Conservation (phyloP, 2,888 invertebrate species). For the Trimorus sp. region DNA sequence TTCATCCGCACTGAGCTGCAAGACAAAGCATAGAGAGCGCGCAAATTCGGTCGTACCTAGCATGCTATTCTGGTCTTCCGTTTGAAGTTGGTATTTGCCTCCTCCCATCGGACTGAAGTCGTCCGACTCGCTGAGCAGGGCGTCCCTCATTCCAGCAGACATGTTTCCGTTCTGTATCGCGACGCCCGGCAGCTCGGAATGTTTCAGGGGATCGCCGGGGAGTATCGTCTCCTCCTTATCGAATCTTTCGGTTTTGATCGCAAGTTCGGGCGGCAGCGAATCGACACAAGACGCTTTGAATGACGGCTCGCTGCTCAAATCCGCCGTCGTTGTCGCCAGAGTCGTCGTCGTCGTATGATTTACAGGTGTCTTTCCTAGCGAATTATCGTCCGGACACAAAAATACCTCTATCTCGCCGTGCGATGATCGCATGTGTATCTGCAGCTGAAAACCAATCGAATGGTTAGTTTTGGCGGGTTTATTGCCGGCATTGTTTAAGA, state of each 20-base stretch:
- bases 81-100: slow-evolving; percentile 87
- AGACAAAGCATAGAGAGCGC: slow-evolving; percentile 42
- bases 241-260: slow-evolving; percentile 73
- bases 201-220: slow-evolving; percentile 54
- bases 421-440: slow-evolving; percentile 89
- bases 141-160: slow-evolving; percentile 84
- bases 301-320: slow-evolving; percentile 65
- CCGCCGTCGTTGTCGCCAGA: slow-evolving; percentile 61
- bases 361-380: slow-evolving; percentile 72
- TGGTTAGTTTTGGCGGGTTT: neutral
- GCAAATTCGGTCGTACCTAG: slow-evolving; percentile 68
- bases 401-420: slow-evolving; percentile 97
- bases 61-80: slow-evolving; percentile 86
- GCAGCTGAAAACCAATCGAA: neutral
- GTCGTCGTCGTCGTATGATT: slow-evolving; percentile 65
- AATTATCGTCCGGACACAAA: slow-evolving; percentile 90
- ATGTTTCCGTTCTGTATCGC: slow-evolving; percentile 62
- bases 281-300: slow-evolving; percentile 63
- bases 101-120: slow-evolving; percentile 90
- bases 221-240: slow-evolving; percentile 67
- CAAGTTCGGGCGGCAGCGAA: slow-evolving; percentile 73
- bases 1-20: slow-evolving; percentile 35
- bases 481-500: neutral
- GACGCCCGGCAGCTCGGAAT: slow-evolving; percentile 60
- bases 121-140: slow-evolving; percentile 89